Conservation (phyloP, 1,140 invertebrate species). For the Cyclargus thomasi region DNA sequence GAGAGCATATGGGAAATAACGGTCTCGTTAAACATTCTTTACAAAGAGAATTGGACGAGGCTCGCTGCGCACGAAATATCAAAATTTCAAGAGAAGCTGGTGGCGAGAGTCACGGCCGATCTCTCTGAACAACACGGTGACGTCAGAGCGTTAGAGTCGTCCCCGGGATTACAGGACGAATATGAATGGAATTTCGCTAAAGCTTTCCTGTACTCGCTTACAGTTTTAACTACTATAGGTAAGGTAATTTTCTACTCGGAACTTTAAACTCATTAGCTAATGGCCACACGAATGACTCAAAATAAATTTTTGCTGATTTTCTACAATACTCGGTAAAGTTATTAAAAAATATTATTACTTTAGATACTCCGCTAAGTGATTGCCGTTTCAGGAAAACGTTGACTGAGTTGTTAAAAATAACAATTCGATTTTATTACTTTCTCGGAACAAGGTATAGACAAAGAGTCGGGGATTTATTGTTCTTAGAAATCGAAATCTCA, state of each 20-base stretch:
- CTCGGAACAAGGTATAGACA: neutral
- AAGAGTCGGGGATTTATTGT: constrained; percentile 1
- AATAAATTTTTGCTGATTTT: too few relatives aligned
- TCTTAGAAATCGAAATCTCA: neutral
- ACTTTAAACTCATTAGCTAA: too few relatives aligned
- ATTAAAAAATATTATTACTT: neutral
- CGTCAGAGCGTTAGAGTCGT: constrained; percentile 64
- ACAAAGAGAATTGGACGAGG: constrained; percentile 95
- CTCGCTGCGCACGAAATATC: constrained; percentile 90
- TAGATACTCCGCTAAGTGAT: neutral
- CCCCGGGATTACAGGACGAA: constrained; percentile 74
- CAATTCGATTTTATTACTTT: neutral
- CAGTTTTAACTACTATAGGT: constrained; percentile 97
- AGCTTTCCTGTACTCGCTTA: constrained; percentile 96
- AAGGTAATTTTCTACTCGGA: constrained; percentile 70
- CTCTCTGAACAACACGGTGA: constrained; percentile 73
- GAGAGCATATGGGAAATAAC: constrained; percentile 97
- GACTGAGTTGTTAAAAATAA: neutral
- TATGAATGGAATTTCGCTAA: constrained; percentile 95
- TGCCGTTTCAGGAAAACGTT: neutral
- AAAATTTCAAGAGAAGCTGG: constrained; percentile 90
- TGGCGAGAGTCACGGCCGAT: constrained; percentile 85
- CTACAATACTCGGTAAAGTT: too few relatives aligned
- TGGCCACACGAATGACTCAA: too few relatives aligned
- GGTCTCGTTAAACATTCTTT: constrained; percentile 93